Evolutionary conservation across 2,113 vertebrate genomes (phyloP).

Genomic region (Delphinus delphis): DNA sequence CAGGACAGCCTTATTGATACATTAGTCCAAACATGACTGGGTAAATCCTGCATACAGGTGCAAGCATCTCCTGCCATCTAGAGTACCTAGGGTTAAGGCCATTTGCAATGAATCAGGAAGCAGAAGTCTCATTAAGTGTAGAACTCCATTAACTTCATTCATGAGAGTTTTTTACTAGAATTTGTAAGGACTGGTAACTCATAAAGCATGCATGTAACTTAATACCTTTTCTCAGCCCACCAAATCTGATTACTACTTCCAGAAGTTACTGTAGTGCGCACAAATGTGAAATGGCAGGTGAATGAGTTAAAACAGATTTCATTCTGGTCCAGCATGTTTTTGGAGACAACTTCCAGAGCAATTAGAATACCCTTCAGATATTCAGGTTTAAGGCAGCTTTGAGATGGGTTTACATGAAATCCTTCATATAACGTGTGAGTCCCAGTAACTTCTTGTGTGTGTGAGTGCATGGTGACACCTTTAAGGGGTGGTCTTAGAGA

Average conservation of each 20-base stretch:
- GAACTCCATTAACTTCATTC: not conserved
- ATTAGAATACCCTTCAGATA: slow-evolving; percentile 18
- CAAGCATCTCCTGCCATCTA: not conserved
- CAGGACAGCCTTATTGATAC: not conserved
- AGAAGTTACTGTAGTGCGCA: not conserved
- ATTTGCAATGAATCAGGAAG: not conserved
- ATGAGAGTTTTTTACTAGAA: not conserved
- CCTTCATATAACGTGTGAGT: not conserved
- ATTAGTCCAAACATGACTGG: not conserved
- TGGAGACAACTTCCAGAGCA: slow-evolving; percentile 30
- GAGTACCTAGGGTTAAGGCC: not conserved
- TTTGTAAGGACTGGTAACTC: not conserved
- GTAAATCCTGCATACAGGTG: not conserved
- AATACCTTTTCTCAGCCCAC: not conserved
- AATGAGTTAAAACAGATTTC: slow-evolving; percentile 31
- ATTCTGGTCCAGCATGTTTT: not conserved
- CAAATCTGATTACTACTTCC: not conserved
- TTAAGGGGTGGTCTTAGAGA: not conserved
- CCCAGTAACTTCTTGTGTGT: not conserved
- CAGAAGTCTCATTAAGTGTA: not conserved
- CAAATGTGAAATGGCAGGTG: slow-evolving; percentile 23
- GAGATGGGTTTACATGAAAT: not conserved
- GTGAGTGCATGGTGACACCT: not conserved
- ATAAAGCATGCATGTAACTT: not conserved
- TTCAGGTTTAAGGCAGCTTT: not conserved